Conservation (phyloP, 2,113 vertebrate species). For the Egretta garzetta region DNA sequence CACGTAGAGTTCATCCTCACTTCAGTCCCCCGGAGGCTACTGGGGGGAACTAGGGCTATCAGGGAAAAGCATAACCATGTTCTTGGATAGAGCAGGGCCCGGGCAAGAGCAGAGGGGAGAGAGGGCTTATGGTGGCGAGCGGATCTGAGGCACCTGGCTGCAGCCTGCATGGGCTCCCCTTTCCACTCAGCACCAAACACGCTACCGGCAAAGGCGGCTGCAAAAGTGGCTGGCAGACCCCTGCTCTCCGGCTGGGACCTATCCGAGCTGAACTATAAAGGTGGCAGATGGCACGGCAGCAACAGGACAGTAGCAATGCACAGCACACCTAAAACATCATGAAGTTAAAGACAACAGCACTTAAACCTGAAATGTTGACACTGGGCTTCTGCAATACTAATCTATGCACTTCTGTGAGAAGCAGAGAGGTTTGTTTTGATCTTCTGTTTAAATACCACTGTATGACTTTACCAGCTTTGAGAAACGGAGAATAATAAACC, state of each 20-base stretch:
- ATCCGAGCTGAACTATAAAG: not conserved
- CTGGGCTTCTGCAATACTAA: not conserved
- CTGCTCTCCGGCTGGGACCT: not conserved
- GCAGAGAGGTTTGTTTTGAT: not conserved
- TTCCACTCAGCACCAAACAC: not conserved
- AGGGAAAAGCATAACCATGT: not conserved
- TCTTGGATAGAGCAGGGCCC: not conserved
- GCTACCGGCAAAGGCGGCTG: not conserved
- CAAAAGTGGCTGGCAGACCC: not conserved
- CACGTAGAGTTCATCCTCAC: conserved; percentile 33
- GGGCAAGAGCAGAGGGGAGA: conserved; percentile 61
- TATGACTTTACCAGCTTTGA: not conserved
- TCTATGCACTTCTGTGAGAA: not conserved
- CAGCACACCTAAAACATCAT: not conserved
- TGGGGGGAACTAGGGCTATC: not conserved
- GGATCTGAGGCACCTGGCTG: conserved; percentile 2
- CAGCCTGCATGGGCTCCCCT: conserved; percentile 35
- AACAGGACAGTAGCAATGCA: not conserved
- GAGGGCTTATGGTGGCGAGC: not conserved
- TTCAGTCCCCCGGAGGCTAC: not conserved
- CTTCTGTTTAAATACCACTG: not conserved
- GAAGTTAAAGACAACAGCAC: not conserved
- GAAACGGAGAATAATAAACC: not conserved
- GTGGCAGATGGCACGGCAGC: conserved; percentile 14
- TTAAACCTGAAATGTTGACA: not conserved